phyloP scores from a whole-genome alignment of 2,113 vertebrate species.

The Syngnathoides biaculeatus region DNA sequence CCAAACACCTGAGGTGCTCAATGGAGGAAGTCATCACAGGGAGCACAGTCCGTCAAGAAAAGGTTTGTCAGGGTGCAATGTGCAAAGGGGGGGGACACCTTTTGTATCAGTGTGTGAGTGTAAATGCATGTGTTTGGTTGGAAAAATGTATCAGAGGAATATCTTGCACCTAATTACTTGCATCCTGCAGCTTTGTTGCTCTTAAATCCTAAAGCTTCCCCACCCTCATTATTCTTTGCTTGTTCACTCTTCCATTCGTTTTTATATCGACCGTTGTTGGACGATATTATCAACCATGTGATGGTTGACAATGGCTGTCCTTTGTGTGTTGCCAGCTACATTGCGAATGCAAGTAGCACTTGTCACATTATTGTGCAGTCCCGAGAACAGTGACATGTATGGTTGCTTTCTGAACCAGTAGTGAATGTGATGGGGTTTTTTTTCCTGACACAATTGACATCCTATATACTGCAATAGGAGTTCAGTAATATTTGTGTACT shows the following conservation, averaged over 20 bases:
- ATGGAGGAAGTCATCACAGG: slow-evolving; percentile 61
- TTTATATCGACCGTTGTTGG: slow-evolving; percentile 29
- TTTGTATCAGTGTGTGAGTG: not conserved
- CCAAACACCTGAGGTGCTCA: slow-evolving; percentile 52
- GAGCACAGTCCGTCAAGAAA: slow-evolving; percentile 46
- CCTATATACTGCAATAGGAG: slow-evolving; percentile 59
- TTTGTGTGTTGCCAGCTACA: slow-evolving; percentile 68
- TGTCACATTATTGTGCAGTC: slow-evolving; percentile 35
- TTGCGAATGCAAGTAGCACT: slow-evolving; percentile 55
- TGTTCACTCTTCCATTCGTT: slow-evolving; percentile 55
- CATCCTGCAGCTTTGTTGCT: slow-evolving; percentile 48
- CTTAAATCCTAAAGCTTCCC: slow-evolving; percentile 36
- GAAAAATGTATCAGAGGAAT: not conserved
- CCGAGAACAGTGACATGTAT: slow-evolving; percentile 23
- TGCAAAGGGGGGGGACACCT: slow-evolving; percentile 8
- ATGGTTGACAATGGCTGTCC: slow-evolving; percentile 51
- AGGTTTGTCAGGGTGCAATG: slow-evolving; percentile 58
- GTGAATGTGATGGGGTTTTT: slow-evolving; percentile 39
- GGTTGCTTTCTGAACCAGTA: slow-evolving; percentile 30
- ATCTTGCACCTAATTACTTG: slow-evolving; percentile 12
- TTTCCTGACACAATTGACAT: not conserved
- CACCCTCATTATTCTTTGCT: slow-evolving; percentile 55
- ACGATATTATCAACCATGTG: slow-evolving; percentile 42
- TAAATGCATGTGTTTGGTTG: not conserved
- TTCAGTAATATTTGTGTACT: slow-evolving; percentile 29